Conservation (phyloP, 2,113 vertebrate genomes). For the Tiliqua scincoides region DNA sequence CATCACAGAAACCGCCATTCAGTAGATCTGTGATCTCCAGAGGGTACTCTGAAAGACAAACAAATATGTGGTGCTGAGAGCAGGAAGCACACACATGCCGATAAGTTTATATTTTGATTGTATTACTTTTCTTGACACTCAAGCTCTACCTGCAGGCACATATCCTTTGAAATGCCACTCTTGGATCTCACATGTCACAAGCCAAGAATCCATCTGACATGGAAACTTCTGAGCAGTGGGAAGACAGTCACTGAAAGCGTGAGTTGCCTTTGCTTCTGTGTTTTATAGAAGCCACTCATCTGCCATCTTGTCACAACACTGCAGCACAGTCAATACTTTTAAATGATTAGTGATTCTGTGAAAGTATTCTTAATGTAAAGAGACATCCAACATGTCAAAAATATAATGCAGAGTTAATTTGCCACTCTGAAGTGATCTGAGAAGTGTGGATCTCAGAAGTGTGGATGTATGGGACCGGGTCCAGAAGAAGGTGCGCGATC, state of each 20-base stretch:
- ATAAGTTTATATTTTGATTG: not conserved
- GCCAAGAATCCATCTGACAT: not conserved
- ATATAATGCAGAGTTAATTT: not conserved
- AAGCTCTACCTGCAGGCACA: not conserved
- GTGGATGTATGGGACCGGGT: not conserved
- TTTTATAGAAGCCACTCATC: not conserved
- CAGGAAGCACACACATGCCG: not conserved
- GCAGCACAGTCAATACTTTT: not conserved
- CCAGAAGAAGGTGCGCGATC: too few relatives aligned
- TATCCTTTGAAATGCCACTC: conserved; percentile 3
- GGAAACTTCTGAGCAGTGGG: not conserved
- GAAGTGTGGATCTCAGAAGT: not conserved
- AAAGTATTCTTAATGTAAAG: not conserved
- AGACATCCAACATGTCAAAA: not conserved
- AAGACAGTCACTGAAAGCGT: not conserved
- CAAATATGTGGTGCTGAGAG: accelerated
- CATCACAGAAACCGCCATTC: conserved; percentile 73
- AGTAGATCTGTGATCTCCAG: conserved; percentile 76
- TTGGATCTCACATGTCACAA: not conserved
- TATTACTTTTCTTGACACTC: not conserved
- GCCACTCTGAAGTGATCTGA: not conserved
- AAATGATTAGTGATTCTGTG: not conserved
- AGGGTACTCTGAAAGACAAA: conserved; percentile 57
- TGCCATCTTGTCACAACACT: not conserved
- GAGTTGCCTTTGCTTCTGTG: not conserved